These are phyloP conservation scores for Oscheius sp. DNA, from an alignment of 2,888 invertebrate genomes.

Conservation along the genomic window DNA sequence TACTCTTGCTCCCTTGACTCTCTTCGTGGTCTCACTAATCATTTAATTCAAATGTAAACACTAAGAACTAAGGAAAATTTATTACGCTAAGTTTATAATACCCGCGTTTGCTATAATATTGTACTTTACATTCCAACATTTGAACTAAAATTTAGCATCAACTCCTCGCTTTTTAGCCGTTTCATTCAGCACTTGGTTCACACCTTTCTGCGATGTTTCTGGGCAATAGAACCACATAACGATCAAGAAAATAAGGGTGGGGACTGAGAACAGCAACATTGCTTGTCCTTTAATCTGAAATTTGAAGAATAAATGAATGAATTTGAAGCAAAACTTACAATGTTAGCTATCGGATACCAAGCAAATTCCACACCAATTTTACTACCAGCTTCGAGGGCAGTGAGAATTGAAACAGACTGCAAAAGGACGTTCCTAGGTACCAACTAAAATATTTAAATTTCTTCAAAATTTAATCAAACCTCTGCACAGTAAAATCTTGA, in stretches of 20 bases:
- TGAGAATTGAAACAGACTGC: slow-evolving; percentile 35
- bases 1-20: too few species aligned
- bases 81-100: too few species aligned
- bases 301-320: not conserved
- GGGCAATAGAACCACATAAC: slow-evolving; percentile 34
- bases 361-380: slow-evolving; percentile 42
- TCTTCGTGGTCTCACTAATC: too few species aligned
- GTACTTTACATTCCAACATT: too few species aligned
- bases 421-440: slow-evolving; percentile 40
- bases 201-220: slow-evolving; percentile 29
- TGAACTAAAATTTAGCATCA: slow-evolving; percentile 8
- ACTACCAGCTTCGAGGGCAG: slow-evolving; percentile 36
- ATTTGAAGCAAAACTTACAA: slow-evolving; percentile 25
- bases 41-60: too few species aligned
- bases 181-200: slow-evolving; percentile 33
- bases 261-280: slow-evolving; percentile 39
- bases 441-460: not conserved
- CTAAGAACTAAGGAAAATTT: too few species aligned
- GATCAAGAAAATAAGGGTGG: slow-evolving; percentile 30
- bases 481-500: slow-evolving; percentile 47
- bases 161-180: slow-evolving; percentile 14
- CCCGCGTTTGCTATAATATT: too few species aligned
- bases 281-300: slow-evolving; percentile 35
- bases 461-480: not conserved
- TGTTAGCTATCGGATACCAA: slow-evolving; percentile 39